These are phyloP conservation scores for Molorchus minor DNA, from an alignment of 2,888 invertebrate species.

Conservation along the genomic window DNA sequence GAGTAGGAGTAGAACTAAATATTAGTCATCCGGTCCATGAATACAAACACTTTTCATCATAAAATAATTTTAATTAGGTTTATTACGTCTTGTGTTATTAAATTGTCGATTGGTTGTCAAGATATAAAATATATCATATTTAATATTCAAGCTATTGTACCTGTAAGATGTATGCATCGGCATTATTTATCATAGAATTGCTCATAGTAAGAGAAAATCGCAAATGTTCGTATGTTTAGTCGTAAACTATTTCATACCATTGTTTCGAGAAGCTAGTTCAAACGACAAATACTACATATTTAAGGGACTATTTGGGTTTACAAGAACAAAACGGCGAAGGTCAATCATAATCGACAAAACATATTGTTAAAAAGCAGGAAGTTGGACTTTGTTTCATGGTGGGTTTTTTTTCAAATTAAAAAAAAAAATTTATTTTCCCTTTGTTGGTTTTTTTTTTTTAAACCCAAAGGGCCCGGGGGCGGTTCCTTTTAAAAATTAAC, in stretches of 20 bases:
- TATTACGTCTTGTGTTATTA: no score
- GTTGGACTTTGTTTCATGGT: background rate
- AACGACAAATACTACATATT: background rate
- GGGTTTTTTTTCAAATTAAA: background rate
- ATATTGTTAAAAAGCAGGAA: background rate
- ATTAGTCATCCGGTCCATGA: slow-evolving; percentile 1
- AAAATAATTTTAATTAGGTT: no score
- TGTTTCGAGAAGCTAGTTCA: background rate
- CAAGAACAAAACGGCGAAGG: background rate
- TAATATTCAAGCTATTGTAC: background rate
- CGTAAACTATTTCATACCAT: no score
- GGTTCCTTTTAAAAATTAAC: no score
- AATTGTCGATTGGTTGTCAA: no score
- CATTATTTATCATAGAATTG: background rate
- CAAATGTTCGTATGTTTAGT: no score
- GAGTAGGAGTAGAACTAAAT: background rate
- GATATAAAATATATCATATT: background rate
- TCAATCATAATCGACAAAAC: background rate
- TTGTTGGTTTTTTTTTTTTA: background rate
- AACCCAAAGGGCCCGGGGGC: background rate
- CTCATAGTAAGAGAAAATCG: no score
- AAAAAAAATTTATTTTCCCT: background rate
- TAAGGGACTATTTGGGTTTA: background rate
- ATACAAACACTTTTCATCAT: no score
- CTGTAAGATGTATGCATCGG: background rate